These are phyloP conservation scores for Acleris sparsana DNA, from an alignment of 2,888 invertebrate genomes.

Conservation along the genomic window DNA sequence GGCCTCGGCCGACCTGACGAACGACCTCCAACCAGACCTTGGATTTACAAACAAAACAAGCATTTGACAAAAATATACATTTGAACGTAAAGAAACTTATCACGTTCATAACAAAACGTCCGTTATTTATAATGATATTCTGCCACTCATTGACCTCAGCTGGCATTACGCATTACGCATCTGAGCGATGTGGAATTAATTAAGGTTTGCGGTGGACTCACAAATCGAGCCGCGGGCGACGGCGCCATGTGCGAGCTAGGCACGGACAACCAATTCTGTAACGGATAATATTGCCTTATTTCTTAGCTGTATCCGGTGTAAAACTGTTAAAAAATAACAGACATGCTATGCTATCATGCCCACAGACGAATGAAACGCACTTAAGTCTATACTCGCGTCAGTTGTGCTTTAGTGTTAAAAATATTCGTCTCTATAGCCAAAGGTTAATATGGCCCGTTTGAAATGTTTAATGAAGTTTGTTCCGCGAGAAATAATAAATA, in stretches of 20 bases:
- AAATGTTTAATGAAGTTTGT: no score
- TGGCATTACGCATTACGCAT: constrained; percentile 39
- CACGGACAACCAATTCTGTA: constrained; percentile 19
- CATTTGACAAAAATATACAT: no score
- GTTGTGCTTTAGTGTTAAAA: no score
- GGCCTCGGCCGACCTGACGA: neutral
- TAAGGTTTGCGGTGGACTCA: constrained; percentile 70
- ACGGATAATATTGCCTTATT: constrained; percentile 25
- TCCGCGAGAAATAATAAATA: no score
- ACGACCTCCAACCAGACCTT: neutral
- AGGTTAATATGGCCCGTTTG: no score
- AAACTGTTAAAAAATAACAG: constrained; percentile 2
- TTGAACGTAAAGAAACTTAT: neutral
- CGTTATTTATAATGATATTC: constrained; percentile 27
- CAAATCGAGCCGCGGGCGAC: constrained; percentile 53
- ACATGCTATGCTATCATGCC: neutral
- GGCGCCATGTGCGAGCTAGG: constrained; percentile 59
- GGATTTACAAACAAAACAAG: neutral
- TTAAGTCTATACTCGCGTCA: no score
- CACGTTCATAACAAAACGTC: constrained; percentile 19
- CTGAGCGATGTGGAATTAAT: constrained; percentile 64
- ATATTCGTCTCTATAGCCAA: no score
- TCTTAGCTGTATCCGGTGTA: constrained; percentile 2
- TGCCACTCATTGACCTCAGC: constrained; percentile 32
- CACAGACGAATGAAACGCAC: neutral